Evolutionary conservation across 1,140 invertebrate genomes (phyloP), one percentile per base, ranked within the genome.

Genomic region (Aplysia californica): DNA sequence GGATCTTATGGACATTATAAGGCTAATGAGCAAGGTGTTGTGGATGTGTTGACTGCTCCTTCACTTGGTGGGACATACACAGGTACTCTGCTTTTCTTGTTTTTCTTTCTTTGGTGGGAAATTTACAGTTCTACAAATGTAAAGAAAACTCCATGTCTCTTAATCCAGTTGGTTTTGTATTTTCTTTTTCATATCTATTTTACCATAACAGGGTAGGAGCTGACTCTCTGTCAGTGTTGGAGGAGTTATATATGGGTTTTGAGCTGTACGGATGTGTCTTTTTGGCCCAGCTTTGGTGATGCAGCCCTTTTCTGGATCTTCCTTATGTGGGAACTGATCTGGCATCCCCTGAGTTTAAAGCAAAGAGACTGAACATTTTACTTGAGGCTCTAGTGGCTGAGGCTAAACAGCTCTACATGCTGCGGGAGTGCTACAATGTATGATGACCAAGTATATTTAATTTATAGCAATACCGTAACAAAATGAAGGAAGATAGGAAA

Each of bases 1-100:
- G 66, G 66, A 44, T 6, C 66, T 15, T 69, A 39, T 44, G 66
- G 66, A 23, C 66, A 69, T n/a, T 69, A 69, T 69, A 29, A 41
- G 6, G 66, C 66, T 6, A 39, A 69, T 31, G 5, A 39, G 39
- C 39, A 20, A 20, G 66, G 66, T 41, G 23, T 23, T 21, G 35
- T 69, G 35, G 39, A 69, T 29, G 50, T 39, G 15, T 41, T 41
- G 4, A 44, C 3, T 41, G n/a, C 23, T 26, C 18, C 20, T 4
- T 41, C 6, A 23, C 18, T 18, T 44, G 66, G 66, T 41, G 66
- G 66, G 29, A 69, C 66, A 4, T 69, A 18, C 38, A 26, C 31
- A 66, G 64, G 64, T 61, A 61, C 6, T 61, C 58, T 61, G 10
- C 5, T 61, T 61, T 61, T 15, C 20, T n/a, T 10, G 29, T 15